phyloP scores from a whole-genome alignment of 2,113 vertebrate species.

The Lophura nycthemera region DNA sequence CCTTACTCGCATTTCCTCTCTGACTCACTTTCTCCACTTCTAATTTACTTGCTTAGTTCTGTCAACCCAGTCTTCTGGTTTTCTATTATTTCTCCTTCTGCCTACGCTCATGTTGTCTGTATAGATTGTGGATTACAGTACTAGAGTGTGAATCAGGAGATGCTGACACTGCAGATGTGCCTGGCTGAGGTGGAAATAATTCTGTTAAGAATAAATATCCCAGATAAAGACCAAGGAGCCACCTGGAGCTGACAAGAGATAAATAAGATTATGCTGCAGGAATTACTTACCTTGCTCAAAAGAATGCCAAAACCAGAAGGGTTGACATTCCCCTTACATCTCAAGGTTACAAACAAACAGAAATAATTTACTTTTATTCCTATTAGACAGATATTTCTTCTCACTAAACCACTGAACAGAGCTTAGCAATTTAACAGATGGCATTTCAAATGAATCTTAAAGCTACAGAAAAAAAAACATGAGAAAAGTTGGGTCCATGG shows the following conservation, averaged over 20 bases:
- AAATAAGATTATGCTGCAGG: constrained; percentile 43
- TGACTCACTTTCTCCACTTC: background rate
- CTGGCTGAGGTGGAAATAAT: constrained; percentile 27
- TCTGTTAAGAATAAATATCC: constrained; percentile 58
- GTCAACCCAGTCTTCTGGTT: background rate
- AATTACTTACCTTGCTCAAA: constrained; percentile 15
- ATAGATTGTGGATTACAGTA: background rate
- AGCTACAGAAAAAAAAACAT: background rate
- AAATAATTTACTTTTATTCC: constrained; percentile 46
- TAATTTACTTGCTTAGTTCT: background rate
- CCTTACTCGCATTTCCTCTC: background rate
- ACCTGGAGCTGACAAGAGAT: constrained; percentile 40
- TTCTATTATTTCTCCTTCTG: background rate
- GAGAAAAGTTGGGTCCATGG: background rate
- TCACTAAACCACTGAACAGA: background rate
- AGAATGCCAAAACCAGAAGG: constrained; percentile 43
- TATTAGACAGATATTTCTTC: background rate
- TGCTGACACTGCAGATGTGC: constrained; percentile 51
- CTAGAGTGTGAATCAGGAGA: background rate
- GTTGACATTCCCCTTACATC: constrained; percentile 13
- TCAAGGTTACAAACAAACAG: constrained; percentile 48
- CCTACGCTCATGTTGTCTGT: background rate
- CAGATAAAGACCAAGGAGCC: constrained; percentile 25
- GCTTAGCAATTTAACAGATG: constrained; percentile 34
- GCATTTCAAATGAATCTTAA: constrained; percentile 49